Evolutionary conservation across 2,113 vertebrate genomes (phyloP).

Genomic region (Saguinus imperator): DNA sequence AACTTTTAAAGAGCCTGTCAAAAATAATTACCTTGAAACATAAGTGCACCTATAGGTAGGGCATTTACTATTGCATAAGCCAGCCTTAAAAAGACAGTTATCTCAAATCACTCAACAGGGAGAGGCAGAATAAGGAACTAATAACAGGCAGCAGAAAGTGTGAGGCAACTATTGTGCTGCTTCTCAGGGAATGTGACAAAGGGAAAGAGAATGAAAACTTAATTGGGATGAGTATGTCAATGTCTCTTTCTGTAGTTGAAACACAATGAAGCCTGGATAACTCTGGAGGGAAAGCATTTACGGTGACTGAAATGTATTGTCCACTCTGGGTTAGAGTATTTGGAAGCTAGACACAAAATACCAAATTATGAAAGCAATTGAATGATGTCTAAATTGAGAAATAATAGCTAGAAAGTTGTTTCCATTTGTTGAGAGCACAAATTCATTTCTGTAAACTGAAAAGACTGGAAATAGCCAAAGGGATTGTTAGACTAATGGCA

Average conservation of each 20-base stretch:
- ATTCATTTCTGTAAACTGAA: slow-evolving; percentile 33
- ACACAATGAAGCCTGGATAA: too few relatives aligned
- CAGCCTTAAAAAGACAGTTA: background rate
- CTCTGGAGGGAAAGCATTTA: background rate
- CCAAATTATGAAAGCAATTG: background rate
- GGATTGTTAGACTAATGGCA: background rate
- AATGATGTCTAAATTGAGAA: background rate
- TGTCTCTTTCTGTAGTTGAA: background rate
- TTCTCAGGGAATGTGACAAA: background rate
- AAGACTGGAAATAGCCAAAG: background rate
- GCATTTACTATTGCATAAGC: background rate
- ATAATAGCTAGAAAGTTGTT: background rate
- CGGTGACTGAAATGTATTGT: background rate
- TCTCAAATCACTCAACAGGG: background rate
- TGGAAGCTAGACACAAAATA: background rate
- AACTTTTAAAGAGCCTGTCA: background rate
- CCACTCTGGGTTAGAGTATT: background rate
- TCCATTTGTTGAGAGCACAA: background rate
- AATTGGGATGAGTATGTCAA: background rate
- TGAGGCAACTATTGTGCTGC: background rate
- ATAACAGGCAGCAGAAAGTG: background rate
- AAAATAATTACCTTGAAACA: background rate
- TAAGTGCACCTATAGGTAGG: background rate
- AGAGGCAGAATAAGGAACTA: background rate
- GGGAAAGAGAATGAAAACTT: background rate